A percentile compares a stretch with the other conserved stretches of the same genome.
Evolutionary conservation across 1,140 invertebrate species (phyloP).

Genomic region (Tetramorium alpestre): DNA sequence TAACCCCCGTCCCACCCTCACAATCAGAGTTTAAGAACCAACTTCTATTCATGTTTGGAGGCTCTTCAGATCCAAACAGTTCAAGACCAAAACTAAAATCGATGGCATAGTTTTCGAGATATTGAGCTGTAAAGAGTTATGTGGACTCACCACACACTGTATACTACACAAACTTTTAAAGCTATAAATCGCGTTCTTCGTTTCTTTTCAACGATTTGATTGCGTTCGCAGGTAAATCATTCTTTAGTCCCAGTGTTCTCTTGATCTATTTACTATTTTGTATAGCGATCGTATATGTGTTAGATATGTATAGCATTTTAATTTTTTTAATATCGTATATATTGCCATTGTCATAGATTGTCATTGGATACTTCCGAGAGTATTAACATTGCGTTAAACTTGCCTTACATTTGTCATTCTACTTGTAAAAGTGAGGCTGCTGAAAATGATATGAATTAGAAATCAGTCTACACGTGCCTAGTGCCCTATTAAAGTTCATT

Average conservation of each 20-base stretch:
- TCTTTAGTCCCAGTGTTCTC: background rate
- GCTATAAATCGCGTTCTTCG: background rate
- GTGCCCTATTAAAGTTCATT: background rate
- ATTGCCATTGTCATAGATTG: background rate
- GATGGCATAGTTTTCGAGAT: no score
- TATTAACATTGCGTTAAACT: conserved; percentile 26
- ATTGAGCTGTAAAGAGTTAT: no score
- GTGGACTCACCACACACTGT: background rate
- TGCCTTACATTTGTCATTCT: conserved; percentile 26
- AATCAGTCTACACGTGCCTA: background rate
- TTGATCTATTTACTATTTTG: conserved; percentile 8
- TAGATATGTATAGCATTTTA: conserved; percentile 33
- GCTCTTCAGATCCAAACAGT: no score
- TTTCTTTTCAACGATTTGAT: conserved; percentile 19
- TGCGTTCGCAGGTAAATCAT: conserved; percentile 15
- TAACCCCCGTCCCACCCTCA: no score
- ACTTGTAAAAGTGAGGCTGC: background rate
- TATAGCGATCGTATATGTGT: background rate
- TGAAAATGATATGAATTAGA: conserved; percentile 19
- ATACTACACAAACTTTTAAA: background rate
- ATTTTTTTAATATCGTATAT: conserved; percentile 2
- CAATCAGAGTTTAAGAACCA: no score
- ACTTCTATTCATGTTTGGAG: no score
- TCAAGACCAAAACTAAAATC: no score
- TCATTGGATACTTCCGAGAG: conserved; percentile 12